Evolutionary conservation across 2,797 vertebrate genomes (phyloP).

Genomic region (Neoniphon sammara): DNA sequence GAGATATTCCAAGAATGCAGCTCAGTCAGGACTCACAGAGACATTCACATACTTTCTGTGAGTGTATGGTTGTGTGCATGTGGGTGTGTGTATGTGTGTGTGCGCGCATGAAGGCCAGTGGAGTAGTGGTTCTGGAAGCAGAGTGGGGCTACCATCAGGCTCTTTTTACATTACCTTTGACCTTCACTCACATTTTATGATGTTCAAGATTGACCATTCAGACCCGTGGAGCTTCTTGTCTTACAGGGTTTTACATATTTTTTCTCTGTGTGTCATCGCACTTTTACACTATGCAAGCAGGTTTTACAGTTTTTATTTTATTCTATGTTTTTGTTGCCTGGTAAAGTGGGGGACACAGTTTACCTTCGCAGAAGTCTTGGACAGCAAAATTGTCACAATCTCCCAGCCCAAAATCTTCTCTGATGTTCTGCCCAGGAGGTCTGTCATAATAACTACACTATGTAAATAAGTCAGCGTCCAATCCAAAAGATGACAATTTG

Average conservation of each 20-base stretch:
- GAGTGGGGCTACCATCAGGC: constrained; percentile 8
- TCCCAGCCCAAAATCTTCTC: too few species aligned
- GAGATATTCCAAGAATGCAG: constrained; percentile 74
- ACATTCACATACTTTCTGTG: neutral
- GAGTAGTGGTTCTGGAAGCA: neutral
- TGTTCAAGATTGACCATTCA: neutral
- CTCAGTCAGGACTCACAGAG: constrained; percentile 38
- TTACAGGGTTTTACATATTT: neutral
- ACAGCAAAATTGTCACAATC: too few species aligned
- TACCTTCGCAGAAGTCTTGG: too few species aligned
- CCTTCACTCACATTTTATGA: constrained; percentile 25
- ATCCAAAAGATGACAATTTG: too few species aligned
- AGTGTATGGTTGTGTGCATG: constrained; percentile 4
- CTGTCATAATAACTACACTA: too few species aligned
- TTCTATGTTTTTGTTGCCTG: too few species aligned
- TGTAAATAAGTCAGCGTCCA: too few species aligned
- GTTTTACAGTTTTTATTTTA: too few species aligned
- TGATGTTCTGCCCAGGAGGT: too few species aligned
- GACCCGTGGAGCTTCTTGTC: neutral
- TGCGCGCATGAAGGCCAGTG: constrained; percentile 17
- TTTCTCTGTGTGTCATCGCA: neutral
- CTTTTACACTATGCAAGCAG: too few species aligned
- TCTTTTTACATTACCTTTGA: constrained; percentile 48
- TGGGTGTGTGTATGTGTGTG: constrained; percentile 37
- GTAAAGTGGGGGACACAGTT: too few species aligned